phyloP scores from a whole-genome alignment of 2,888 invertebrate species.

The Synanthedon vespiformis region DNA sequence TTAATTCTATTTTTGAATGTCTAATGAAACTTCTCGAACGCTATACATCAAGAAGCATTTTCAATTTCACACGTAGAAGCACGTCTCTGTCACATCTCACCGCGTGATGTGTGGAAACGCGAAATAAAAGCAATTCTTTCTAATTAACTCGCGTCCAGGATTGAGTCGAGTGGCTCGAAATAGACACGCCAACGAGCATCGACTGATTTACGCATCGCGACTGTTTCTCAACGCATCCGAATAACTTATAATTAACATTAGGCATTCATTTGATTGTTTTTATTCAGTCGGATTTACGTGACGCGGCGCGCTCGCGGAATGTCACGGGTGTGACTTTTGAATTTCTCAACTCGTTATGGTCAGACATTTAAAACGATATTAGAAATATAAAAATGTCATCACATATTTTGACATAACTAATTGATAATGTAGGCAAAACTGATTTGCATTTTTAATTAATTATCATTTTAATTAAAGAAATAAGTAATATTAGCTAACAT shows the following conservation, averaged over 20 bases:
- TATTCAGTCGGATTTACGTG: slow-evolving; percentile 50
- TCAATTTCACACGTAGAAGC: slow-evolving; percentile 28
- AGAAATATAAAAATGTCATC: background rate
- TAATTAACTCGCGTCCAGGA: slow-evolving; percentile 57
- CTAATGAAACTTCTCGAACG: slow-evolving; percentile 31
- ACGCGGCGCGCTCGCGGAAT: slow-evolving; percentile 22
- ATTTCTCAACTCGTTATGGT: slow-evolving; percentile 1
- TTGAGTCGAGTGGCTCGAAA: slow-evolving; percentile 45
- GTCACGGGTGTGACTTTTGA: slow-evolving; percentile 6
- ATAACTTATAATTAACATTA: slow-evolving; percentile 48
- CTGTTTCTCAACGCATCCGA: slow-evolving; percentile 52
- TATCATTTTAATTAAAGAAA: too few relatives aligned
- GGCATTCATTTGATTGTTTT: slow-evolving; percentile 65
- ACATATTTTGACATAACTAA: background rate
- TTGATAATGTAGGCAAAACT: too few relatives aligned
- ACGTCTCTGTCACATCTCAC: slow-evolving; percentile 44
- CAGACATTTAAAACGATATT: background rate
- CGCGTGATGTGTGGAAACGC: slow-evolving; percentile 57
- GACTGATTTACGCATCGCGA: slow-evolving; percentile 57
- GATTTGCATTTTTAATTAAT: too few relatives aligned
- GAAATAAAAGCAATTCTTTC: slow-evolving; percentile 70
- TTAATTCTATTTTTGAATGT: slow-evolving; percentile 24
- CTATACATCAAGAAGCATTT: slow-evolving; percentile 46
- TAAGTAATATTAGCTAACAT: too few relatives aligned
- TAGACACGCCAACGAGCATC: slow-evolving; percentile 41